phyloP scores from a whole-genome alignment of 2,888 invertebrate genomes.

The Epinotia bilunana region DNA sequence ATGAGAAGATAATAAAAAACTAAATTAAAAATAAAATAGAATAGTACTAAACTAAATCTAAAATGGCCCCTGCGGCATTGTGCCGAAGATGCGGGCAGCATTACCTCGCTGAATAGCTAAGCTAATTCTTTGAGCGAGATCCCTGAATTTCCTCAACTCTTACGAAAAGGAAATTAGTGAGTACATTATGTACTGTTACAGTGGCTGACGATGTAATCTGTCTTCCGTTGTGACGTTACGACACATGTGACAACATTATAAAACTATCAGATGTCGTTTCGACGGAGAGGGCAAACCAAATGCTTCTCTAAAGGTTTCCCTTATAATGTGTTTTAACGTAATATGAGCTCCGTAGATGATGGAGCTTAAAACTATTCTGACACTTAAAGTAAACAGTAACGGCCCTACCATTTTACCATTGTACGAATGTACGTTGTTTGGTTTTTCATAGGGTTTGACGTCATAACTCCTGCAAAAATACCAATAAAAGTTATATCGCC shows the following conservation, averaged over 20 bases:
- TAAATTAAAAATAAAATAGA: no score
- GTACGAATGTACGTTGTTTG: background rate
- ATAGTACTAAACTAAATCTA: no score
- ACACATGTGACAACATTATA: constrained; percentile 38
- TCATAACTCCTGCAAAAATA: background rate
- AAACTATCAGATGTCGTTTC: constrained; percentile 37
- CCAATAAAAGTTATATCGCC: no score
- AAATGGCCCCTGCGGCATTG: no score
- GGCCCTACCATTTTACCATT: background rate
- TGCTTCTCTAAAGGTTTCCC: constrained; percentile 7
- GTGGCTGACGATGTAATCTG: constrained; percentile 28
- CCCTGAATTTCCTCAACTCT: background rate
- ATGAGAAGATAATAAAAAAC: no score
- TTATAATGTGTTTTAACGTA: constrained; percentile 7
- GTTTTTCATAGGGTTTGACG: background rate
- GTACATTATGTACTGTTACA: constrained; percentile 11
- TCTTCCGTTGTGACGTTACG: constrained; percentile 21
- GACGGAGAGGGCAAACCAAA: background rate
- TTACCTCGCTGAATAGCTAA: no score
- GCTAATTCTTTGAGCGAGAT: no score
- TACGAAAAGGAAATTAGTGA: constrained; percentile 8
- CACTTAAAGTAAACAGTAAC: background rate
- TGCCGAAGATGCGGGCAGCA: no score
- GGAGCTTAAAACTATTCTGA: constrained; percentile 1
- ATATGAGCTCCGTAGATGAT: constrained; percentile 2